Conservation (phyloP, 2,797 vertebrate genomes). For the Microtus agrestis region DNA sequence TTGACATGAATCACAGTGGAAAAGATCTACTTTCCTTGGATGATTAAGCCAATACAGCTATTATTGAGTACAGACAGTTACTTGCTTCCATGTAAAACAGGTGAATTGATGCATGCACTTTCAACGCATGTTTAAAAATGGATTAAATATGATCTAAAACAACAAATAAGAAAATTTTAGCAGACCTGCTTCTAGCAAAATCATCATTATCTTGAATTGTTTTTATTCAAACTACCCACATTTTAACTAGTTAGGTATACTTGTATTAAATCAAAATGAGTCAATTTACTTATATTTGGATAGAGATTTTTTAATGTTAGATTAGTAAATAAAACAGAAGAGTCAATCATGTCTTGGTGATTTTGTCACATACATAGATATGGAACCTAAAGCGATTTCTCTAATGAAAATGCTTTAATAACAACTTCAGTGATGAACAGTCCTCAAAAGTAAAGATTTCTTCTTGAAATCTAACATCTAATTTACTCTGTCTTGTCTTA, state of each 20-base stretch:
- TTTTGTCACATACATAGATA: background rate
- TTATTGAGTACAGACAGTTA: conserved; percentile 54
- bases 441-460: background rate
- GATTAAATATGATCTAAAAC: background rate
- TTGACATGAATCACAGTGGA: conserved; percentile 57
- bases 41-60: conserved; percentile 47
- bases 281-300: background rate
- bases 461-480: background rate
- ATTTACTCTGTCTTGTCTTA: background rate
- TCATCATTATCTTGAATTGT: background rate
- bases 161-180: background rate
- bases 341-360: background rate
- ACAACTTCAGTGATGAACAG: background rate
- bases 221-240: background rate
- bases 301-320: background rate
- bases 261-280: background rate
- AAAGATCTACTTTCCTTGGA: conserved; percentile 49
- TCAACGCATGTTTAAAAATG: conserved; percentile 16
- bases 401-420: background rate
- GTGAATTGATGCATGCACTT: conserved; percentile 49
- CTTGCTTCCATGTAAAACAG: conserved; percentile 45
- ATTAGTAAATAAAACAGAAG: background rate
- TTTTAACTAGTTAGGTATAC: background rate
- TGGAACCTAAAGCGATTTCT: background rate
- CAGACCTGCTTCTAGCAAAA: background rate